A percentile compares a stretch with the other conserved stretches of the same genome.
phyloP scores from a whole-genome alignment of 2,888 invertebrate genomes.

The Sialis lutaria region DNA sequence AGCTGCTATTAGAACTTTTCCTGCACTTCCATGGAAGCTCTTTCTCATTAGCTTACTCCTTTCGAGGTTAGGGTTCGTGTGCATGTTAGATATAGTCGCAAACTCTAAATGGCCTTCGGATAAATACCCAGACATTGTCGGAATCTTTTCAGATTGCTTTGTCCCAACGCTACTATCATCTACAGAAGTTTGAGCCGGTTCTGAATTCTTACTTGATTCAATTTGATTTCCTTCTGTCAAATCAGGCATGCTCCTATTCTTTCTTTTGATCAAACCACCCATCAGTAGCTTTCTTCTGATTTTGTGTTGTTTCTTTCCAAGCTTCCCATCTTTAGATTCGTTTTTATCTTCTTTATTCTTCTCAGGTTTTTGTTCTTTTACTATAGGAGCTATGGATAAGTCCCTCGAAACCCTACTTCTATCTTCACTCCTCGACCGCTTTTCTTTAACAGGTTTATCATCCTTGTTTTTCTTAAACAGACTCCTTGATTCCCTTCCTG shows the following conservation, averaged over 20 bases:
- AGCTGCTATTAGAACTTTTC: slow-evolving; percentile 62
- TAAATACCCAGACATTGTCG: slow-evolving; percentile 57
- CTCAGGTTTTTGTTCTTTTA: slow-evolving; percentile 29
- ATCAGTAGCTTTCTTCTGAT: slow-evolving; percentile 71
- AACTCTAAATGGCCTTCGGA: slow-evolving; percentile 79
- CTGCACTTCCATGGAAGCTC: slow-evolving; percentile 72
- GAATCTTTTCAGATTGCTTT: slow-evolving; percentile 37
- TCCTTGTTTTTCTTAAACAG: slow-evolving; percentile 48
- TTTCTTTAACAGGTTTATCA: slow-evolving; percentile 49
- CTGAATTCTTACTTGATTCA: slow-evolving; percentile 26
- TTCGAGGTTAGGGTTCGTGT: slow-evolving; percentile 67
- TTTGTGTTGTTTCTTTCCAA: slow-evolving; percentile 79
- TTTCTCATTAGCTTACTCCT: slow-evolving; percentile 77
- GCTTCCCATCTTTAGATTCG: slow-evolving; percentile 46
- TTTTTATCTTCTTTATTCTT: slow-evolving; percentile 40
- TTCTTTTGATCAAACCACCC: slow-evolving; percentile 75
- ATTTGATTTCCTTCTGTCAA: slow-evolving; percentile 60
- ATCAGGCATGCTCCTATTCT: slow-evolving; percentile 85
- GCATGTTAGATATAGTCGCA: slow-evolving; percentile 29
- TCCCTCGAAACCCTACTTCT: slow-evolving; percentile 62
- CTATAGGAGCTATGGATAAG: slow-evolving; percentile 46
- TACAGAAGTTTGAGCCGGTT: slow-evolving; percentile 33
- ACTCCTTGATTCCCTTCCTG: slow-evolving; percentile 51
- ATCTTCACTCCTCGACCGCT: slow-evolving; percentile 70
- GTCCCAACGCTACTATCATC: slow-evolving; percentile 62